Conservation (phyloP, 2,888 invertebrate species). For the Limenitis arthemis region DNA sequence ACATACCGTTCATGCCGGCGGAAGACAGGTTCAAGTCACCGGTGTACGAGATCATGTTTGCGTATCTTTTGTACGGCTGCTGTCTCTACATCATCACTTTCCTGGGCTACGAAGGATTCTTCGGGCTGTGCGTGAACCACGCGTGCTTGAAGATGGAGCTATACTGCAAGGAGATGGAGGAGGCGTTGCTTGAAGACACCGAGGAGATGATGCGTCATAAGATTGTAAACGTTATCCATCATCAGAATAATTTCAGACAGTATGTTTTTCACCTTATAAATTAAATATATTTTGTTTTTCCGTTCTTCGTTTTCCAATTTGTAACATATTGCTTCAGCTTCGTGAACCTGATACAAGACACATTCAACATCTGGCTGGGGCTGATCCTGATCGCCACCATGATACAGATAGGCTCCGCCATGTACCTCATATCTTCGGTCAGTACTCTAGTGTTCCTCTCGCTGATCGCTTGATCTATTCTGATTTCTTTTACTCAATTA, state of each 20-base stretch:
- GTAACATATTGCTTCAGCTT: constrained; percentile 32
- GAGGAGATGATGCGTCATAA: constrained; percentile 14
- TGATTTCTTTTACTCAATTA: background rate
- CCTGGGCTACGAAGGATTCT: constrained; percentile 45
- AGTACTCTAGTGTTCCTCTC: background rate
- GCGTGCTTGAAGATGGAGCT: constrained; percentile 48
- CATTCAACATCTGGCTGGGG: constrained; percentile 48
- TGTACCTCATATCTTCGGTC: constrained; percentile 50
- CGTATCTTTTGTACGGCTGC: constrained; percentile 32
- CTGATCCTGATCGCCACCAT: constrained; percentile 41
- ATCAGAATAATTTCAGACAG: constrained; percentile 40
- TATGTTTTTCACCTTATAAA: constrained; percentile 23
- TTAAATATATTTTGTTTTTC: background rate
- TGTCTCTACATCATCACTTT: constrained; percentile 36
- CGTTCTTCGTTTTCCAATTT: too few species aligned
- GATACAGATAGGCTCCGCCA: constrained; percentile 46
- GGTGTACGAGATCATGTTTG: constrained; percentile 39
- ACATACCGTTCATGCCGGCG: constrained; percentile 30
- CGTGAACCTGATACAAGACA: constrained; percentile 39
- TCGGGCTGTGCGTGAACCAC: constrained; percentile 42
- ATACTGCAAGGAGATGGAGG: constrained; percentile 37
- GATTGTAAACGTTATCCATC: constrained; percentile 36
- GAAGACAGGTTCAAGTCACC: constrained; percentile 38
- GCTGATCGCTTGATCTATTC: background rate
- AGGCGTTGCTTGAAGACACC: constrained; percentile 29